These are phyloP conservation scores for Thalassaphorura encarpata DNA, from an alignment of 1,140 invertebrate species.

Conservation along the genomic window DNA sequence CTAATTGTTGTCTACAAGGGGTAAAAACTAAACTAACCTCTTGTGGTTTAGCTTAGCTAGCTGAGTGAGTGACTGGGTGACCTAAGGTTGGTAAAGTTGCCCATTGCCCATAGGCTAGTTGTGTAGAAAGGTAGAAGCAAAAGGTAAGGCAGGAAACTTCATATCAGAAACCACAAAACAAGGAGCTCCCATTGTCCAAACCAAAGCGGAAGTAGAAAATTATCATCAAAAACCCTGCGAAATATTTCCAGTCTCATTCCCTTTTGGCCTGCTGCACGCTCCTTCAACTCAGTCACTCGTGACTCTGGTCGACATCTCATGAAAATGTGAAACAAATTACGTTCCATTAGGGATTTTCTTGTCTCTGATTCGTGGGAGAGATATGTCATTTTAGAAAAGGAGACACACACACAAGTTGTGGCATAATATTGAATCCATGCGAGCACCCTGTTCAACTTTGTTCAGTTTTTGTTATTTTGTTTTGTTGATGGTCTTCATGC, in stretches of 20 bases:
- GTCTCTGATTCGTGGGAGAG: constrained; percentile 1
- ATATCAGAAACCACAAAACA: constrained; percentile 18
- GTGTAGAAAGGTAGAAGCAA: neutral
- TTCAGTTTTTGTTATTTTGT: too few species aligned
- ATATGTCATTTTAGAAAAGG: constrained; percentile 24
- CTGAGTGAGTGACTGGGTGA: neutral
- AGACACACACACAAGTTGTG: too few species aligned
- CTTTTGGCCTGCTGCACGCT: too few species aligned
- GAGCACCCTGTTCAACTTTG: too few species aligned
- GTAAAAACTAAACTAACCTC: neutral
- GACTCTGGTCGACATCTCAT: too few species aligned
- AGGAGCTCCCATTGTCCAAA: neutral
- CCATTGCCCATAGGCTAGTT: neutral
- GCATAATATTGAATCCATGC: too few species aligned
- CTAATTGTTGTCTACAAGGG: neutral
- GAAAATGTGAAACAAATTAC: constrained; percentile 3
- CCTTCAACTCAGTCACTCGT: too few species aligned
- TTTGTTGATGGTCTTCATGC: too few species aligned
- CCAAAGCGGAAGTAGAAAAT: constrained; percentile 32
- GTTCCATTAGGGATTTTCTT: too few species aligned
- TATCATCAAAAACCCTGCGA: constrained; percentile 26
- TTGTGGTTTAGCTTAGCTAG: neutral
- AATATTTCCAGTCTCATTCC: too few species aligned
- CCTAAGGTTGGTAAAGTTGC: neutral
- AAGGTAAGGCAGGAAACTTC: constrained; percentile 20